phyloP scores from a whole-genome alignment of 2,797 vertebrate genomes.

The Oreortyx pictus region DNA sequence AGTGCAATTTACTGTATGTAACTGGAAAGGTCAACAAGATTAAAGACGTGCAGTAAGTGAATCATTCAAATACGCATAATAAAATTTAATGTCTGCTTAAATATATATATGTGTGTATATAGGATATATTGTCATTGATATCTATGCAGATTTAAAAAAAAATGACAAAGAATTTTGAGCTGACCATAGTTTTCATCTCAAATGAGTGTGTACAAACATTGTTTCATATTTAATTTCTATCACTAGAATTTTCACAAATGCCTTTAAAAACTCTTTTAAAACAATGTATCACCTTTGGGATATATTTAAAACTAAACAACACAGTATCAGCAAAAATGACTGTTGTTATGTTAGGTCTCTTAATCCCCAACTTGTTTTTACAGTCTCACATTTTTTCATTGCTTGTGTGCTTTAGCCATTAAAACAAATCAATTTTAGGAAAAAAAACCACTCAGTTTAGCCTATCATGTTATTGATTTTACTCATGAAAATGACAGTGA shows the following conservation, averaged over 20 bases:
- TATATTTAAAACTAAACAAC: neutral
- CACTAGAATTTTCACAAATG: neutral
- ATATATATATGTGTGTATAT: no score
- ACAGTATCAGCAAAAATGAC: constrained; percentile 3
- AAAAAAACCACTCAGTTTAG: neutral
- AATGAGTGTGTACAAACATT: neutral
- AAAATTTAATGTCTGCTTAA: neutral
- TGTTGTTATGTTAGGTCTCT: neutral
- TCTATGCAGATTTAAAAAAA: neutral
- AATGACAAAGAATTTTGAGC: neutral
- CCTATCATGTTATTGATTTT: constrained; percentile 38
- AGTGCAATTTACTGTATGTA: neutral
- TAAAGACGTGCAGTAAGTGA: neutral
- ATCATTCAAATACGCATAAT: neutral
- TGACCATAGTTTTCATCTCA: neutral
- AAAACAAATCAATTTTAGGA: constrained; percentile 37
- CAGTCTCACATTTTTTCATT: constrained; percentile 3
- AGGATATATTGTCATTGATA: neutral
- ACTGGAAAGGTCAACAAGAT: neutral
- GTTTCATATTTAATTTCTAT: neutral
- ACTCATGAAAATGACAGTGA: neutral
- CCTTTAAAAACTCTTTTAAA: neutral
- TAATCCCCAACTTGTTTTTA: neutral
- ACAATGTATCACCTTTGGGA: neutral
- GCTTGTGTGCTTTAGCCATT: neutral